Percentiles rank a stretch among this genome's conserved stretches.
Conservation (phyloP, 2,797 vertebrate species). For the Falco naumanni region DNA sequence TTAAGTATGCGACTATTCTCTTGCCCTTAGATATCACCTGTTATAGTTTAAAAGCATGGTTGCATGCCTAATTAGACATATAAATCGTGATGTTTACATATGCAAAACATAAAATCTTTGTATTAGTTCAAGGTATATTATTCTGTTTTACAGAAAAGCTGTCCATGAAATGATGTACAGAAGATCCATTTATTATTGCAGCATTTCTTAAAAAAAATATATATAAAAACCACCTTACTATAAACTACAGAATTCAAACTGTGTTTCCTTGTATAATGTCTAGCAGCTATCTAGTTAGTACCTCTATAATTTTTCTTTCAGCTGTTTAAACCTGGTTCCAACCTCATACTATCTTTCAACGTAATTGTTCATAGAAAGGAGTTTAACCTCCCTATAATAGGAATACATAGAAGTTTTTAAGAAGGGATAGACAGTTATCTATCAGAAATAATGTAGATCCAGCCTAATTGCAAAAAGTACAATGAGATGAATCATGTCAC, state of each 20-base stretch:
- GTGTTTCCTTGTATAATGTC: not conserved
- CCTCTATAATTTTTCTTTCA: not conserved
- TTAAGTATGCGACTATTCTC: not conserved
- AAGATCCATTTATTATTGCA: not conserved
- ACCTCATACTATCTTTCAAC: not conserved
- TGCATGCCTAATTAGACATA: slow-evolving; percentile 53
- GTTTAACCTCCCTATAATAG: not conserved
- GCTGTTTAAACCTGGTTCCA: not conserved
- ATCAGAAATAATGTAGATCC: not conserved
- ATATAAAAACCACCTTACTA: not conserved
- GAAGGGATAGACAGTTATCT: not conserved
- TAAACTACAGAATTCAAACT: not conserved
- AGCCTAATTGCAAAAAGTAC: not conserved
- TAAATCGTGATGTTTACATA: slow-evolving; percentile 23
- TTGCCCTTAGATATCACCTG: slow-evolving; percentile 49
- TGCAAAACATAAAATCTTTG: not conserved
- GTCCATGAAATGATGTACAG: not conserved
- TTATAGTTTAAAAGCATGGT: slow-evolving; percentile 37
- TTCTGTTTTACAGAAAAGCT: not conserved
- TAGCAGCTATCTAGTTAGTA: not conserved
- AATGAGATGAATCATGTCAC: not conserved
- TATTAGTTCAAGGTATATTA: not conserved
- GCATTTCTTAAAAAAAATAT: not conserved
- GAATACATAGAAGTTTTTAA: not conserved
- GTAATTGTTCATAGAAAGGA: not conserved